Evolutionary conservation across 2,797 vertebrate species (phyloP), one percentile per base, ranked within the genome.

Genomic region (Steatocranus sp.): DNA sequence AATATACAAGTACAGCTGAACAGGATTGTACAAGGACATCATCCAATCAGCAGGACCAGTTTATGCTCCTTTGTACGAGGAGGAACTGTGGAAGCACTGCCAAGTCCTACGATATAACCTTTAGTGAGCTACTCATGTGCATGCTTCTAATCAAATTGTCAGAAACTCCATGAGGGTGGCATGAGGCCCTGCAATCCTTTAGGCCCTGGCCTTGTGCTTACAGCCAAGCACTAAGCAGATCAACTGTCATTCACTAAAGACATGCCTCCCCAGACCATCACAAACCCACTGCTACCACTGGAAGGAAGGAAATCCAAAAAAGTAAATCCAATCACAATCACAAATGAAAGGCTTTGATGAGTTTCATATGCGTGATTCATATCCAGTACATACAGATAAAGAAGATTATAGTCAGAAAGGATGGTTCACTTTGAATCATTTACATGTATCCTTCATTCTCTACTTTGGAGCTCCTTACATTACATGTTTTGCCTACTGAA

Each of bases 401-500:
- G 41, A 48, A 27, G 41, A 73, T 48, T 48, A 48, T 61, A 61
- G 17, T 73, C 43, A 73, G 25, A 48, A 8, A 73, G 5, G 25
- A 48, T 30, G 75, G 34, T 41, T 51, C 36, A 20, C 50, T 36
- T 2, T 7, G 34, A 48, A 15, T 76, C 3, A 3, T 66, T 51
- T 30, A 3, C 66, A 38, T 23, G 34, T 11, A 27, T 78, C 18
- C 38, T 4, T 34, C 32, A 54, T 48, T 48, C 17, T 17, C 53
- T 78, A 5, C 70, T 48, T 48, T 48, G 25, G 2, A 66, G 43
- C 27, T 63, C 38, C n/a, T 56, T 34, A 17, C 25, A 6, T 43
- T 49, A 25, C n/a, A 76, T 20, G n/a, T 92, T 82, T 83, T 78
- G 18, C 76, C 79, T 34, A 87, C 77, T 87, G 66, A 89, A 89